Evolutionary conservation across 2,113 vertebrate species (phyloP), one percentile per base, ranked within the genome.

Genomic region (Cavia aperea): DNA sequence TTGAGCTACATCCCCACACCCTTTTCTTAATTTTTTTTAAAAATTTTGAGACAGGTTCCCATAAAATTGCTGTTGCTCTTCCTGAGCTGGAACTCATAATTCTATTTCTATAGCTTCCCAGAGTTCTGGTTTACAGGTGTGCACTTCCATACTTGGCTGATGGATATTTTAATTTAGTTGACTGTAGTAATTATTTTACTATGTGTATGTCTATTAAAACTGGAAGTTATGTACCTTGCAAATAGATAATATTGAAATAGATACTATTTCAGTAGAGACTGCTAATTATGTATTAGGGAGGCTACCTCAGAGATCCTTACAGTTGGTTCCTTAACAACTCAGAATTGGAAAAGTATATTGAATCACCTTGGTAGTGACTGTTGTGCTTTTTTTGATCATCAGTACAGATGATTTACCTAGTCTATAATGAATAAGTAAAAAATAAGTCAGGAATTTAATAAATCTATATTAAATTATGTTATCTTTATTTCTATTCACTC

Each of bases 401-500:
- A 68, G 26, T 13, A 39, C 11, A 81, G 11, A 19, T 93, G 75
- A 63, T 91, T 15, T 46, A 19, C 36, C 39, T 86, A 81, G 60
- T 82, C 56, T 2, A 29, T 63, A 72, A 4, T 83, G 21, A 70
- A 60, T 65, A 51, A 87, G 33, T 63, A 33, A 91, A 75, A 87
- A 81, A 46, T 73, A 92, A 85, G 54, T 75, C 10, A 88, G 60
- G 14, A 94, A 82, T 91, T 81, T 82, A 70, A 36, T 88, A 58
- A 73, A 63, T 86, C n/a, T 58, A 0, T 39, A 63, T 82, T 84
- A n/a, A 92, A 65, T 91, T 78, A 62, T 7, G 11, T 83, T 83
- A 49, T 77, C 89, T 95, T 95, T n/a, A 54, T 46, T 93, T 86
- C 4, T 70, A 7, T 77, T 7, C 14, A 33, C 8, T 66, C 23